A percentile compares a stretch with the other conserved stretches of the same genome.
Conservation (phyloP, 2,797 vertebrate species). For the Etheostoma perlongum region DNA sequence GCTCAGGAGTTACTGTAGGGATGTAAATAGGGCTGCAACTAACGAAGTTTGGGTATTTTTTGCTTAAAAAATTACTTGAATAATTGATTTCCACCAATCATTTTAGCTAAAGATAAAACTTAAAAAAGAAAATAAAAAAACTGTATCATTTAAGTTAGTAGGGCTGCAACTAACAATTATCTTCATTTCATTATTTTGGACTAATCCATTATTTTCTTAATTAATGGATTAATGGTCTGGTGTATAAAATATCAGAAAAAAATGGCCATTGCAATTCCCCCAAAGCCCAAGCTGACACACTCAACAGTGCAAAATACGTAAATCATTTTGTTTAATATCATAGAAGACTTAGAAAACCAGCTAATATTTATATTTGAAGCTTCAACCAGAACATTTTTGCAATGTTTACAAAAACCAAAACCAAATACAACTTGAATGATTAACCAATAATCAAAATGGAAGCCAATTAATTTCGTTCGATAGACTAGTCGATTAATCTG, state of each 20-base stretch:
- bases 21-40: background rate
- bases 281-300: background rate
- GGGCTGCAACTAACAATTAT: background rate
- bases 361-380: background rate
- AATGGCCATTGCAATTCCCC: background rate
- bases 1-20: background rate
- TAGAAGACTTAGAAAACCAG: background rate
- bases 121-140: background rate
- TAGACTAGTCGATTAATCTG: background rate
- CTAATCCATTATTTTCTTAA: background rate
- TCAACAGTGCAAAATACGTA: background rate
- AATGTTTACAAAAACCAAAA: background rate
- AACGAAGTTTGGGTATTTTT: too few relatives aligned
- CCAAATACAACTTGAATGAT: background rate
- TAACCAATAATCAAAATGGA: background rate
- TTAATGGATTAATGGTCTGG: background rate
- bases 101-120: background rate
- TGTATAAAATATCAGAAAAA: background rate
- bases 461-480: background rate
- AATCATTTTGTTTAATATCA: background rate
- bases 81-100: background rate
- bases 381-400: background rate
- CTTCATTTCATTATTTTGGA: background rate
- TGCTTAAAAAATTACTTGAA: background rate
- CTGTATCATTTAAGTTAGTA: background rate